Conservation (phyloP, 2,113 vertebrate species). For the Tetrao urogallus region DNA sequence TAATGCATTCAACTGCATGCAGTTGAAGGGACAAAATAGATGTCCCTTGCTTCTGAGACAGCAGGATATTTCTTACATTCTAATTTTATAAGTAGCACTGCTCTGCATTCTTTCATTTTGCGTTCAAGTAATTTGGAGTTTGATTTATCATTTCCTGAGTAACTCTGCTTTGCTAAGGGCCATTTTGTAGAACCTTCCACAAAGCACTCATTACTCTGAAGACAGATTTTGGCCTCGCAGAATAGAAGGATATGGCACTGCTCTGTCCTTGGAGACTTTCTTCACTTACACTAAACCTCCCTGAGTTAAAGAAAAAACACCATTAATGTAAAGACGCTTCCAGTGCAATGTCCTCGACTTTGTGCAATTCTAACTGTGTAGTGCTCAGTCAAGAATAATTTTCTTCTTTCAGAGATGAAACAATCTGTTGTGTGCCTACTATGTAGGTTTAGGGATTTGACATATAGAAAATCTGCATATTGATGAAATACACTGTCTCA, state of each 20-base stretch:
- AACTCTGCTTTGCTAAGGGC: not conserved
- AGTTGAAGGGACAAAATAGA: not conserved
- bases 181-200: not conserved
- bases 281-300: not conserved
- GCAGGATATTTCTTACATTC: not conserved
- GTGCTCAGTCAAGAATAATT: not conserved
- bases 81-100: not conserved
- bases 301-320: not conserved
- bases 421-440: not conserved
- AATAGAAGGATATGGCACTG: not conserved
- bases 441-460: not conserved
- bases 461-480: not conserved
- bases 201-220: not conserved
- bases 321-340: not conserved
- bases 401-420: not conserved
- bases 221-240: not conserved
- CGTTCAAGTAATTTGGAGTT: not conserved
- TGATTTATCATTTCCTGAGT: not conserved
- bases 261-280: not conserved
- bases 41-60: not conserved
- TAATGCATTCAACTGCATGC: not conserved
- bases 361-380: not conserved
- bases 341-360: not conserved
- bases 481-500: not conserved
- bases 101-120: not conserved